phyloP scores from a whole-genome alignment of 2,888 invertebrate genomes.

The Neria commutata region DNA sequence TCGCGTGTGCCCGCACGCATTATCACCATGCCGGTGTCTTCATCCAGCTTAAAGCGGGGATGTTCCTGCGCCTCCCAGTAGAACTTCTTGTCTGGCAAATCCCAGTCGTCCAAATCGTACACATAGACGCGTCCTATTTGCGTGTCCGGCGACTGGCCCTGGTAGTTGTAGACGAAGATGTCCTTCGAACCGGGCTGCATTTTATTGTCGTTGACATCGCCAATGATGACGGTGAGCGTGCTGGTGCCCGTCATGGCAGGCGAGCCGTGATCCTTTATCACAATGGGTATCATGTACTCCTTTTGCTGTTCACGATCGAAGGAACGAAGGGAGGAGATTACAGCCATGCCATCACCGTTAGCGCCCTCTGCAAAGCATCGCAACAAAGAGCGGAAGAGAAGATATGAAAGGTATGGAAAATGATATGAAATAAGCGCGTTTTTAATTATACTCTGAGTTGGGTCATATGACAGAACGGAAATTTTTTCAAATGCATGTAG shows the following conservation, averaged over 20 bases:
- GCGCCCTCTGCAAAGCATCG: slow-evolving; percentile 96
- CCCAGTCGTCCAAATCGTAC: slow-evolving; percentile 98
- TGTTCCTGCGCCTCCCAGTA: slow-evolving; percentile 90
- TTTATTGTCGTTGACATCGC: slow-evolving; percentile 97
- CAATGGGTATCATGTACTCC: slow-evolving; percentile 94
- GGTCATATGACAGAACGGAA: too few relatives aligned
- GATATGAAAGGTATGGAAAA: too few relatives aligned
- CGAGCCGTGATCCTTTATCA: slow-evolving; percentile 95
- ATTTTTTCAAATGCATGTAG: too few relatives aligned
- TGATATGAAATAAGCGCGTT: too few relatives aligned
- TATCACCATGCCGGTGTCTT: slow-evolving; percentile 92
- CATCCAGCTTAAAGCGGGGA: slow-evolving; percentile 85
- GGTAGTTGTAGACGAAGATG: slow-evolving; percentile 96
- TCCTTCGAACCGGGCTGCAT: slow-evolving; percentile 98
- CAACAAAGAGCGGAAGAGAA: too few relatives aligned
- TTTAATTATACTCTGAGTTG: too few relatives aligned
- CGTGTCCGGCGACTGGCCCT: slow-evolving; percentile 87
- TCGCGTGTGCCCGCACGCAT: slow-evolving; percentile 93
- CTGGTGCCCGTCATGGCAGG: slow-evolving; percentile 97
- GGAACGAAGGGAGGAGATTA: slow-evolving; percentile 89
- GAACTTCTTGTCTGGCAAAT: slow-evolving; percentile 95
- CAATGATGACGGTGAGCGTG: slow-evolving; percentile 94
- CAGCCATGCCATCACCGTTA: slow-evolving; percentile 97
- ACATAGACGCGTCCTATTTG: slow-evolving; percentile 96
- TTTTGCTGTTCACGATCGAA: slow-evolving; percentile 97